Conservation (phyloP, 2,888 invertebrate species). For the Thecocarcelia acutangulata region DNA sequence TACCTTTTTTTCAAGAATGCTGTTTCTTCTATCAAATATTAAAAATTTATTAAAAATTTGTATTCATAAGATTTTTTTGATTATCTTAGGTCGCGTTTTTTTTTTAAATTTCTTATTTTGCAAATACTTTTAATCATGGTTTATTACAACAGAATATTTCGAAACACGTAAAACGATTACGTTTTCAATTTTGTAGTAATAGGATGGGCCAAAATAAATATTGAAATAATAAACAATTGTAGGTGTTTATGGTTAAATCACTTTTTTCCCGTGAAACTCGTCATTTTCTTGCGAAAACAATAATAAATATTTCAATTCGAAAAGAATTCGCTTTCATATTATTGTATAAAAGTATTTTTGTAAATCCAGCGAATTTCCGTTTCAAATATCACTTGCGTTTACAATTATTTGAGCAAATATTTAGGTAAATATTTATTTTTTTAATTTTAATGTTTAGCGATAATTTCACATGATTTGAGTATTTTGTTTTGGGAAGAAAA, state of each 20-base stretch:
- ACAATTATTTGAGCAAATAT: background rate
- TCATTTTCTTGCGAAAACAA: background rate
- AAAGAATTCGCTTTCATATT: no score
- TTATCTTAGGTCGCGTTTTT: background rate
- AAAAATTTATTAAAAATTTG: no score
- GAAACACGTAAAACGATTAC: slow-evolving; percentile 11
- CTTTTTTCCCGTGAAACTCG: no score
- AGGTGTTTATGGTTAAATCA: slow-evolving; percentile 12
- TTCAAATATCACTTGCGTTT: slow-evolving; percentile 52
- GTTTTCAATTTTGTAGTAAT: background rate
- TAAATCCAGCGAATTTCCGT: slow-evolving; percentile 37
- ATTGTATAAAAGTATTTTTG: background rate
- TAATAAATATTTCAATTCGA: slow-evolving; percentile 9
- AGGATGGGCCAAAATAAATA: slow-evolving; percentile 29
- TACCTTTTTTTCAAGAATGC: no score
- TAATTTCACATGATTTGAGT: background rate
- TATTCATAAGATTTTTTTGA: background rate
- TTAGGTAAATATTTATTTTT: no score
- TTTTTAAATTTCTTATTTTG: no score
- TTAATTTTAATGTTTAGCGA: no score
- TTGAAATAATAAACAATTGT: background rate
- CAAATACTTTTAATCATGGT: no score
- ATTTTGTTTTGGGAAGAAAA: no score
- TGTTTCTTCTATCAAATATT: no score
- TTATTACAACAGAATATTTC: no score